A percentile compares a stretch with the other conserved stretches of the same genome.
Conservation (phyloP, 2,797 vertebrate genomes). For the Bradypodion pumilum region DNA sequence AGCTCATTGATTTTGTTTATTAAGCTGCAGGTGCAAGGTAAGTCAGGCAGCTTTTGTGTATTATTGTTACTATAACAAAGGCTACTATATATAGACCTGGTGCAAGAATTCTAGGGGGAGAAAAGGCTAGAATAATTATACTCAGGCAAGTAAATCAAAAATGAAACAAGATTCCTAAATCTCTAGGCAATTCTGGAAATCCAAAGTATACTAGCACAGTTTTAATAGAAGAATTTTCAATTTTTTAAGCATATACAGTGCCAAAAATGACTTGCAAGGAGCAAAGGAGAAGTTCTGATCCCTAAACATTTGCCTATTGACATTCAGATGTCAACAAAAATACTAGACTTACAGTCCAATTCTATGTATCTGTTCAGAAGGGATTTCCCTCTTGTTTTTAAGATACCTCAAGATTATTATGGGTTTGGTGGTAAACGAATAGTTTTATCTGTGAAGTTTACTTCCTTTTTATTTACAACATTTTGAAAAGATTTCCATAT, state of each 20-base stretch:
- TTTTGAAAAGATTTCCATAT: not conserved
- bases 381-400: not conserved
- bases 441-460: slow-evolving; percentile 13
- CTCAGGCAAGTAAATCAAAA: not conserved
- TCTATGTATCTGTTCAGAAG: not conserved
- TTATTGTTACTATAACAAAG: not conserved
- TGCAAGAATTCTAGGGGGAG: not conserved
- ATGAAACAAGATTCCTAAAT: not conserved
- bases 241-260: not conserved
- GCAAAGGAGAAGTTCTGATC: not conserved
- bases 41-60: not conserved
- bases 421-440: not conserved
- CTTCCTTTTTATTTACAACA: not conserved
- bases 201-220: not conserved
- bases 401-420: slow-evolving; percentile 25
- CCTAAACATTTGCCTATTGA: not conserved
- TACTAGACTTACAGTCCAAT: not conserved
- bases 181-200: not conserved
- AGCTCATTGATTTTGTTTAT: not conserved
- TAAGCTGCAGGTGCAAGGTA: not conserved
- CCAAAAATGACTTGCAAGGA: not conserved
- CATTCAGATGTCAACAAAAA: not conserved
- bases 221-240: not conserved
- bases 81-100: not conserved
- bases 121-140: not conserved